Conservation (phyloP, 2,113 vertebrate genomes). For the Calidris pugnax region DNA sequence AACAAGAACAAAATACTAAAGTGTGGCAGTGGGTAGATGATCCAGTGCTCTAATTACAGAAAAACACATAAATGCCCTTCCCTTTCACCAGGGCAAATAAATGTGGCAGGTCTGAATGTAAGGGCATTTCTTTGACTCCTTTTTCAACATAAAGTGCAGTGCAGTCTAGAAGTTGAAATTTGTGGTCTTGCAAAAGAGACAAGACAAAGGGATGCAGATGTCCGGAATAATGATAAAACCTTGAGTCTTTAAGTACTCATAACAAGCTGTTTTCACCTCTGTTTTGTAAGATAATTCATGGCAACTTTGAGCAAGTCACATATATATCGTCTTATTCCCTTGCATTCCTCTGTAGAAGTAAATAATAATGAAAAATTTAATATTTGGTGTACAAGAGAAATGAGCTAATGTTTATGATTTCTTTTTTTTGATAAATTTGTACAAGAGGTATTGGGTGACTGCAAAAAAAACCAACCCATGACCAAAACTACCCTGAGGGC, state of each 20-base stretch:
- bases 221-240: neutral
- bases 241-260: neutral
- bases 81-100: fast-evolving
- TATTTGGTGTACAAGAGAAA: neutral
- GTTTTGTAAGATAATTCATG: neutral
- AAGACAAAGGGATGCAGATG: neutral
- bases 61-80: neutral
- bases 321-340: neutral
- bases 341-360: neutral
- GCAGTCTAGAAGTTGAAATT: neutral
- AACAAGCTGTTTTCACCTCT: neutral
- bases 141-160: neutral
- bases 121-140: neutral
- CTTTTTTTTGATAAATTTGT: neutral
- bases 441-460: neutral
- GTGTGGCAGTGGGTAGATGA: neutral
- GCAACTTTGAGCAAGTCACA: neutral
- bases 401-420: neutral
- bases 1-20: neutral
- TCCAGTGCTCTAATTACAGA: neutral
- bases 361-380: neutral
- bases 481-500: neutral
- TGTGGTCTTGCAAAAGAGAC: neutral
- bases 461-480: fast-evolving
- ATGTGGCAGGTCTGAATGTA: neutral